phyloP scores from a whole-genome alignment of 1,140 invertebrate species.

The Trichonephila clavipes region DNA sequence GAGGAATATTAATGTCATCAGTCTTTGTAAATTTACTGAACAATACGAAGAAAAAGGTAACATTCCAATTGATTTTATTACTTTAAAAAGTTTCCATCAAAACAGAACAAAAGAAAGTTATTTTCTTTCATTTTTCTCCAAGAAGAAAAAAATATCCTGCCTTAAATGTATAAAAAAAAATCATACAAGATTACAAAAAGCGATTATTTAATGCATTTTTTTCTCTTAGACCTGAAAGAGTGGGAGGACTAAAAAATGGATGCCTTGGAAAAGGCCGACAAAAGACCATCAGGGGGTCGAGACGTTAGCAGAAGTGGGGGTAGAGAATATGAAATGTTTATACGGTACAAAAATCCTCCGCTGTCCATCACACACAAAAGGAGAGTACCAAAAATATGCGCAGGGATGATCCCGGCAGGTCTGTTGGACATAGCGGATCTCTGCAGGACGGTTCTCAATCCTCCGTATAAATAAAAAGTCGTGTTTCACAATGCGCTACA shows the following conservation, averaged over 20 bases:
- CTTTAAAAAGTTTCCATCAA: too few species aligned
- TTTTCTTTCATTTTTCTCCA: background rate
- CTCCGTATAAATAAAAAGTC: slow-evolving; percentile 76
- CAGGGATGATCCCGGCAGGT: slow-evolving; percentile 54
- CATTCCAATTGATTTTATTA: too few species aligned
- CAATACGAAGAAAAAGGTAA: too few species aligned
- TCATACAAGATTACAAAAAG: background rate
- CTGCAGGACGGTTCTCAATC: slow-evolving; percentile 57
- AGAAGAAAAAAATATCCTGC: background rate
- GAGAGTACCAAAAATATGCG: background rate
- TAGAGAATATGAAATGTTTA: slow-evolving; percentile 34
- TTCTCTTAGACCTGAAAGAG: background rate
- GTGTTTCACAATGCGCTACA: slow-evolving; percentile 76
- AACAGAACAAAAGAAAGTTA: background rate
- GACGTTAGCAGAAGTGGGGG: background rate
- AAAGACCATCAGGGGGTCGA: slow-evolving; percentile 34
- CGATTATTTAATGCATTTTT: background rate
- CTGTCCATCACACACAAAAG: slow-evolving; percentile 70
- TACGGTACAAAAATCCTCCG: slow-evolving; percentile 63
- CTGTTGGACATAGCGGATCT: slow-evolving; percentile 44
- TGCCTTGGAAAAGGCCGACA: slow-evolving; percentile 23
- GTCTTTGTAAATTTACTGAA: too few species aligned
- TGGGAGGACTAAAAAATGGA: background rate
- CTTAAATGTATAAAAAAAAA: background rate
- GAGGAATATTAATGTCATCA: too few species aligned